Percentiles rank a stretch among this genome's conserved stretches.
Evolutionary conservation across 2,797 vertebrate species (phyloP).

Genomic region (Meriones psammophilus): DNA sequence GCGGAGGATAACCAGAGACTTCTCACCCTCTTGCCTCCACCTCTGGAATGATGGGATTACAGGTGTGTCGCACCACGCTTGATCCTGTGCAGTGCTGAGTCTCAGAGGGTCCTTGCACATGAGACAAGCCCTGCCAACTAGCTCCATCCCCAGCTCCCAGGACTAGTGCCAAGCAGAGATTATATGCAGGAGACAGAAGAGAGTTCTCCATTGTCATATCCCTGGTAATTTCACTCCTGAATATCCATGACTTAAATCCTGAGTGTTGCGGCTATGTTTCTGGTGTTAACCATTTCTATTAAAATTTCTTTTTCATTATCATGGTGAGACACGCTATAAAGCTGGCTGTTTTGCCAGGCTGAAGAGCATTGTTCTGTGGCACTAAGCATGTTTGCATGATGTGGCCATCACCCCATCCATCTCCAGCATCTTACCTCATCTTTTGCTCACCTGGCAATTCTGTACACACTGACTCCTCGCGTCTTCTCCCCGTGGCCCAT

Average conservation of each 20-base stretch:
- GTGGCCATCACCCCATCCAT: background rate
- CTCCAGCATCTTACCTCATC: background rate
- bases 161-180: background rate
- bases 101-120: background rate
- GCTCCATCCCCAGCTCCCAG: background rate
- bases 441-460: background rate
- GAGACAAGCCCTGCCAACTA: background rate
- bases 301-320: background rate
- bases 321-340: background rate
- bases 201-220: background rate
- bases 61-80: background rate
- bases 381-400: background rate
- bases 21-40: background rate
- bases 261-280: background rate
- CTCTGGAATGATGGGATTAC: background rate
- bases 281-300: background rate
- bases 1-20: background rate
- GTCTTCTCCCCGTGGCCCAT: background rate
- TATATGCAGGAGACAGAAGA: background rate
- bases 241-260: background rate
- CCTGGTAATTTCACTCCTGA: background rate
- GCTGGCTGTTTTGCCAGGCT: background rate
- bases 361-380: background rate
- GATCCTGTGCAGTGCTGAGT: background rate
- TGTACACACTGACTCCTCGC: background rate